A percentile compares a stretch with the other conserved stretches of the same genome.
Conservation (phyloP, 2,888 invertebrate species). For the Caenorhabditis imperialis region DNA sequence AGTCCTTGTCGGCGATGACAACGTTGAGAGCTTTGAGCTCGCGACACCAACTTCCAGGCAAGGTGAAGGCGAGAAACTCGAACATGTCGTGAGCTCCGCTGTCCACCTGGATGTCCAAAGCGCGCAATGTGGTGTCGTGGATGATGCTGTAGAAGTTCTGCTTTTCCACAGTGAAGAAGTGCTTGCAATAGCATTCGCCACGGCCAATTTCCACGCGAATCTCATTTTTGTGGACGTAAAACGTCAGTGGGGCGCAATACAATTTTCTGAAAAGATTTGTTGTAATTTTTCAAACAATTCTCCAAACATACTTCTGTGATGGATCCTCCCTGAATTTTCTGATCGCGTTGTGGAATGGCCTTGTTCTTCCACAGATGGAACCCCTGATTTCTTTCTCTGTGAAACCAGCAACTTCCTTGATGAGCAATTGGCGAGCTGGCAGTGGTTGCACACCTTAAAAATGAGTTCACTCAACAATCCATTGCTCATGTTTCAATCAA, state of each 20-base stretch:
- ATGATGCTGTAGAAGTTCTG: conserved; percentile 1
- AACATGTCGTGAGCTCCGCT: background rate
- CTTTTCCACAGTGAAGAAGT: background rate
- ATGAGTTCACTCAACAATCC: too few relatives aligned
- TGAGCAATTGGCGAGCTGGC: background rate
- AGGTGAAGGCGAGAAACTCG: conserved; percentile 7
- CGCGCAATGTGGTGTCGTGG: background rate
- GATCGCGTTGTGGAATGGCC: background rate
- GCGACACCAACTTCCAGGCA: conserved; percentile 7
- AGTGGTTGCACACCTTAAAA: conserved; percentile 1
- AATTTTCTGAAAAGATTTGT: conserved; percentile 2
- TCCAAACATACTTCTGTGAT: too few relatives aligned
- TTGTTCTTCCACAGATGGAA: background rate
- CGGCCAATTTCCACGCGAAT: conserved; percentile 1
- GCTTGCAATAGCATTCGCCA: conserved; percentile 3
- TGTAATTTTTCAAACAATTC: too few relatives aligned
- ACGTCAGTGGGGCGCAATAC: background rate
- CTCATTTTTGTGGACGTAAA: conserved; percentile 1
- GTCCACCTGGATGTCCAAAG: conserved; percentile 7
- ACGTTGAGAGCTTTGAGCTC: conserved; percentile 4
- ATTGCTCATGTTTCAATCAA: background rate
- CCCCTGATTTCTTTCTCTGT: background rate
- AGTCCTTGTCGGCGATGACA: background rate
- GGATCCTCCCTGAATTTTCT: background rate
- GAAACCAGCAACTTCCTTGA: background rate